Evolutionary conservation across 2,888 invertebrate genomes (phyloP), one percentile per base, ranked within the genome.

Genomic region (Drosophila acutilabella): DNA sequence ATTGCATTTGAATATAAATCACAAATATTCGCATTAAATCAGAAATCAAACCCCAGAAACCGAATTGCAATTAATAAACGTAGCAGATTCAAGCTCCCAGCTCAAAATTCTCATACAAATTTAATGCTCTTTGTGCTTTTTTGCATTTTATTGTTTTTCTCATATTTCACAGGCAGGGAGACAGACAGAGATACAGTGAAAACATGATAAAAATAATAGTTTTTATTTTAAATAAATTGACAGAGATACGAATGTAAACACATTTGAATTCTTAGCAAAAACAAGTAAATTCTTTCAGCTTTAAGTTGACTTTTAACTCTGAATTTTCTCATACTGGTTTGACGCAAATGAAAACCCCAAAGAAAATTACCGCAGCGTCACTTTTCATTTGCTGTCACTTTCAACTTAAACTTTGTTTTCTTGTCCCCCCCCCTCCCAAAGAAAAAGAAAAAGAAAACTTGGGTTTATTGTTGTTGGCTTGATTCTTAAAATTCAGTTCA

Each of bases 1-100:
- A 30, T 71, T 61, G 48, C 65, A 77, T 80, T 78, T 69, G 60
- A 78, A 64, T 78, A 58, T 57, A 73, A 78, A 80, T 78, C 54
- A 70, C 42, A 71, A 51, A 53, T 50, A 30, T 44, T 54, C 33
- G 23, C 8, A 45, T 56, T 33, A 51, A 56, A 51, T 68, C 53
- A 51, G 1, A 52, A 38, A 68, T 38, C 48, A 38, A 51, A 51
- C 42, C 45, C 33, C 45, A 71, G 50, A 62, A 57, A 36, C 20
- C 52, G n/a, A 62, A 14, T 52, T 20, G 18, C 61, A 71, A 76
- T 51, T 71, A 61, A 71, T 66, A 71, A 56, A 56, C 42, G 47
- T 45, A 18, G 13, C 13, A 36, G 4, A 36, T 16, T 5, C 40
- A 11, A 30, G 26, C 26, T n/a, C 8, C 20, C 53, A 50, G 30